Conservation (phyloP, 2,888 invertebrate species). For the Philhelius pedissequus region DNA sequence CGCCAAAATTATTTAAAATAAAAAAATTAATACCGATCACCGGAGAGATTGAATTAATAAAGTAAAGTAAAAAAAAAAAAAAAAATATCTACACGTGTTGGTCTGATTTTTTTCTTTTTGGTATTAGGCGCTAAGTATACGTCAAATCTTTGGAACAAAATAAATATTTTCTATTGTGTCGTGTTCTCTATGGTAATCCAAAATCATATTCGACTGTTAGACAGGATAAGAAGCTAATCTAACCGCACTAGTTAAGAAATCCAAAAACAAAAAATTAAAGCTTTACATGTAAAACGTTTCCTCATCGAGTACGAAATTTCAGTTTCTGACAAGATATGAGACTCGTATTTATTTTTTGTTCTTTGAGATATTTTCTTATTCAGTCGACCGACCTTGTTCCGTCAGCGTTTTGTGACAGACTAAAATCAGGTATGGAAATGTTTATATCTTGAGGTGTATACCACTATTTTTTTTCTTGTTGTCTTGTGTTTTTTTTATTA, state of each 20-base stretch:
- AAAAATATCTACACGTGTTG: slow-evolving; percentile 28
- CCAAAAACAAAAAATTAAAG: slow-evolving; percentile 3
- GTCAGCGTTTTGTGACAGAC: slow-evolving; percentile 78
- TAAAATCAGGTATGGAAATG: slow-evolving; percentile 73
- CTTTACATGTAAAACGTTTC: slow-evolving; percentile 14
- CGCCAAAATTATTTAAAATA: slow-evolving; percentile 46
- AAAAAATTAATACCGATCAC: slow-evolving; percentile 27
- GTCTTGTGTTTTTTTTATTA: slow-evolving; percentile 14
- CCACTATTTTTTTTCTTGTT: slow-evolving; percentile 40
- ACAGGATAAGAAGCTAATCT: slow-evolving; percentile 12
- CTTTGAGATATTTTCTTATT: slow-evolving; percentile 40
- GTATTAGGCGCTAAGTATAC: slow-evolving; percentile 32
- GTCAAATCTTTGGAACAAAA: slow-evolving; percentile 59
- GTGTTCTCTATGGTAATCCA: slow-evolving; percentile 15
- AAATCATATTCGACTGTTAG: slow-evolving; percentile 55
- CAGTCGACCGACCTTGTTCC: slow-evolving; percentile 75
- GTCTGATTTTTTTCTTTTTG: slow-evolving; percentile 29
- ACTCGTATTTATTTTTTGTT: slow-evolving; percentile 29
- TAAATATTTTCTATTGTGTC: neutral
- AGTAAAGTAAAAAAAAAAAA: neutral
- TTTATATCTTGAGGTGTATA: slow-evolving; percentile 69
- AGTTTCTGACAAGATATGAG: neutral
- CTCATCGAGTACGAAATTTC: neutral
- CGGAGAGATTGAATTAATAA: slow-evolving; percentile 18
- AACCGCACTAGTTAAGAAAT: slow-evolving; percentile 45